These are phyloP conservation scores for Heliocidaris tuberculata DNA, from an alignment of 35 echinoderm and acorn worm genomes.

Conservation along the genomic window DNA sequence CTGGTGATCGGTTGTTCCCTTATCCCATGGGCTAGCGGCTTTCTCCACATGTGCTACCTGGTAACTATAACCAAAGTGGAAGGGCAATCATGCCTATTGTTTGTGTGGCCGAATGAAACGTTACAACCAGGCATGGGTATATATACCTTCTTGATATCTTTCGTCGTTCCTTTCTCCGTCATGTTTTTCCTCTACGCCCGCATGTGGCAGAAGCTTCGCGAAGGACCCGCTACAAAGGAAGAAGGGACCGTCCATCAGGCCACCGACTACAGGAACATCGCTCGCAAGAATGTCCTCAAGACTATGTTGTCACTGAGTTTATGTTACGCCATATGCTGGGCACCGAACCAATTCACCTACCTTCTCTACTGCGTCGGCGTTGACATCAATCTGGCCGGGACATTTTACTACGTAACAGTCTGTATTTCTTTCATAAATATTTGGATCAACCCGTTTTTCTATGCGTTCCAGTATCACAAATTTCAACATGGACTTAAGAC, in stretches of 20 bases:
- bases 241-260: not conserved
- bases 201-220: not conserved
- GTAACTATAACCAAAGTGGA: not conserved
- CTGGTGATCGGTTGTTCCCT: not conserved
- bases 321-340: conserved; percentile 51
- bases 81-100: not conserved
- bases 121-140: not conserved
- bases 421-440: conserved; percentile 51
- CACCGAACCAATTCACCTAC: conserved; percentile 58
- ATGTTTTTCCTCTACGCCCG: not conserved
- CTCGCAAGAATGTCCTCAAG: conserved; percentile 55
- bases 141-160: not conserved
- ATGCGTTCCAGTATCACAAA: conserved; percentile 51
- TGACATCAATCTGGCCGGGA: conserved; percentile 23
- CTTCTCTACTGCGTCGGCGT: conserved; percentile 48
- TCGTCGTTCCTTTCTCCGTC: not conserved
- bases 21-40: conserved; percentile 18
- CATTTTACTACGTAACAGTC: conserved; percentile 44
- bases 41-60: not conserved
- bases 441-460: conserved; percentile 64
- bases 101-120: not conserved
- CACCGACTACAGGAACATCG: not conserved
- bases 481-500: conserved; percentile 33
- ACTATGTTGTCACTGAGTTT: conserved; percentile 37
- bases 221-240: not conserved